These are phyloP conservation scores for Lamellibrachia satsuma DNA, from an alignment of 2,888 invertebrate genomes.

Conservation along the genomic window DNA sequence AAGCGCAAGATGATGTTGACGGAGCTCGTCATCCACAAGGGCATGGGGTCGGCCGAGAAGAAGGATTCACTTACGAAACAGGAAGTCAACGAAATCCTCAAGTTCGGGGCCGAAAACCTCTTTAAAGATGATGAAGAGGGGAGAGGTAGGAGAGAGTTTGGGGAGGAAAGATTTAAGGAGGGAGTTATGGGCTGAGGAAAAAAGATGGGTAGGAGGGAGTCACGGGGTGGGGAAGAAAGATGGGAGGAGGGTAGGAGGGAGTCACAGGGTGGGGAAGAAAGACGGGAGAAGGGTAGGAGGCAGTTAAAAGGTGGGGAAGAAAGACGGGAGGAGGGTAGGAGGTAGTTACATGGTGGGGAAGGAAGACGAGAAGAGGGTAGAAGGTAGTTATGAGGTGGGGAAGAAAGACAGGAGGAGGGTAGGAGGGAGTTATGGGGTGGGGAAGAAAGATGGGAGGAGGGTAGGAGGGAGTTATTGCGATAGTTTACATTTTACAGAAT, in stretches of 20 bases:
- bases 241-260: background rate
- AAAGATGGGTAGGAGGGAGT: background rate
- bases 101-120: slow-evolving; percentile 96
- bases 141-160: slow-evolving; percentile 31
- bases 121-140: slow-evolving; percentile 90
- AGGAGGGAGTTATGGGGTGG: background rate
- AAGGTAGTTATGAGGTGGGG: no score
- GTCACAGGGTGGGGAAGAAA: no score
- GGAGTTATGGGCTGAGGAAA: background rate
- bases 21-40: slow-evolving; percentile 81
- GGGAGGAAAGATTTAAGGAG: background rate
- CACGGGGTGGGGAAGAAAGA: background rate
- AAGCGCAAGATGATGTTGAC: slow-evolving; percentile 99
- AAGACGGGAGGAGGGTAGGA: background rate
- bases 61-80: slow-evolving; percentile 91
- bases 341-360: background rate
- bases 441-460: background rate
- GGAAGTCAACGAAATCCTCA: slow-evolving; percentile 94
- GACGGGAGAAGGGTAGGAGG: no score
- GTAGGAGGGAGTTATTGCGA: background rate
- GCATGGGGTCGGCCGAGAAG: slow-evolving; percentile 79
- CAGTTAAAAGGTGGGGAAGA: no score
- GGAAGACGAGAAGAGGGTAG: no score
- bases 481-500: no score
- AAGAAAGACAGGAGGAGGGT: background rate